phyloP scores from a whole-genome alignment of 1,140 invertebrate species.

The Dreissena rostriformis region DNA sequence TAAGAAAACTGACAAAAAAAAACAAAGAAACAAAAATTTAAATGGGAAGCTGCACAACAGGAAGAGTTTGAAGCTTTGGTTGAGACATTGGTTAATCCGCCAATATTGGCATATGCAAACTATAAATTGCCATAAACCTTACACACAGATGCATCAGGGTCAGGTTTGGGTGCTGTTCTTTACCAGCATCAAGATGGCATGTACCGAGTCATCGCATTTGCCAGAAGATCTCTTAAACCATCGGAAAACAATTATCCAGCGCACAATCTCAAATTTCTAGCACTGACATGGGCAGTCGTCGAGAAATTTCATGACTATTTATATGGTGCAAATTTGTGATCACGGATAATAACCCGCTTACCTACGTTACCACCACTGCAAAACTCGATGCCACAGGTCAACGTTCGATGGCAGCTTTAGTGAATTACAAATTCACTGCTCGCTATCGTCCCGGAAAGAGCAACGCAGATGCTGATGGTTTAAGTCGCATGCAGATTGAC shows the following conservation, averaged over 20 bases:
- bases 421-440: conserved; percentile 54
- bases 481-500: neutral
- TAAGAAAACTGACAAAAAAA: conserved; percentile 2
- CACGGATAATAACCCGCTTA: conserved; percentile 63
- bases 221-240: conserved; percentile 45
- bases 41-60: conserved; percentile 12
- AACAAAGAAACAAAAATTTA: neutral
- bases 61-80: conserved; percentile 4
- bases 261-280: conserved; percentile 49
- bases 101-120: conserved; percentile 22
- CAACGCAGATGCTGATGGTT: conserved; percentile 55
- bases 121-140: neutral
- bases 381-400: conserved; percentile 59
- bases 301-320: conserved; percentile 64
- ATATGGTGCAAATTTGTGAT: conserved; percentile 49
- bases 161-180: conserved; percentile 16
- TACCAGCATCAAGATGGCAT: conserved; percentile 21
- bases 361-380: conserved; percentile 55
- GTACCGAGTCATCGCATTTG: conserved; percentile 12
- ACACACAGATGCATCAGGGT: conserved; percentile 18
- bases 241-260: conserved; percentile 35
- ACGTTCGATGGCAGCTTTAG: conserved; percentile 53
- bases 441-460: conserved; percentile 41
- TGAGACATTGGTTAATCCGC: neutral
- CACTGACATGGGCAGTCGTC: conserved; percentile 53